Evolutionary conservation across 1,140 invertebrate species (phyloP), one percentile per base, ranked within the genome.

Genomic region (Samia ricini): DNA sequence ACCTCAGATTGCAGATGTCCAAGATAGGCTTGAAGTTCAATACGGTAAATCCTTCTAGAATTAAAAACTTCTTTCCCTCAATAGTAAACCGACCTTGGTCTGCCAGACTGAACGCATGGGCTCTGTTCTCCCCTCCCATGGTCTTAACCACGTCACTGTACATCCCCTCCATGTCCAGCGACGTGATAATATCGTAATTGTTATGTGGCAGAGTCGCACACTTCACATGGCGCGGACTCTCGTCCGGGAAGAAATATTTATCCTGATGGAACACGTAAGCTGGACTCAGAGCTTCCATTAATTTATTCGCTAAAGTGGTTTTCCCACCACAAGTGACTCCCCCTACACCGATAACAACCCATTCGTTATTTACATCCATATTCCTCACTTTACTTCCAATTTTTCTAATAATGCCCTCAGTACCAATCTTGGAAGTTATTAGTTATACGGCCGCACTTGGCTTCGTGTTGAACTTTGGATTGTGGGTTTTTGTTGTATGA

Each of bases 301-400:
- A 67, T 66, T 89, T 88, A 21, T 90, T 91, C 0, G 95, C 91
- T 18, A 96, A 69, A 0, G 95, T 95, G 1, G 95, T 95, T 90
- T 97, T 97, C 36, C 96, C 96, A 54, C 95, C 94, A 69, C 94
- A 95, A 0, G 96, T 96, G 3, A 94, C 93, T 0, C 96, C 96
- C 10, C 94, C 93, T 66, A 97, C 92, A 20, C 95, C 95, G 60
- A 97, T 91, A 10, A 96, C 79, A 18, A 95, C 74, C 94, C 94
- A 95, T 23, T 92, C 84, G 36, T 85, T 83, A 68, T 75, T 81
- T 23, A n/a, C 12, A 42, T 42, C 33, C 51, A 52, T 52, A 22
- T 52, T 52, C 4, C 6, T 29, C 10, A 10, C 10, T 10, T 8
- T 2, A 5, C 1, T 29, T 29, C n/a, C 15, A 42, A 42, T 12